Evolutionary conservation across 2,797 vertebrate species (phyloP).

Genomic region (Spea hammondii): DNA sequence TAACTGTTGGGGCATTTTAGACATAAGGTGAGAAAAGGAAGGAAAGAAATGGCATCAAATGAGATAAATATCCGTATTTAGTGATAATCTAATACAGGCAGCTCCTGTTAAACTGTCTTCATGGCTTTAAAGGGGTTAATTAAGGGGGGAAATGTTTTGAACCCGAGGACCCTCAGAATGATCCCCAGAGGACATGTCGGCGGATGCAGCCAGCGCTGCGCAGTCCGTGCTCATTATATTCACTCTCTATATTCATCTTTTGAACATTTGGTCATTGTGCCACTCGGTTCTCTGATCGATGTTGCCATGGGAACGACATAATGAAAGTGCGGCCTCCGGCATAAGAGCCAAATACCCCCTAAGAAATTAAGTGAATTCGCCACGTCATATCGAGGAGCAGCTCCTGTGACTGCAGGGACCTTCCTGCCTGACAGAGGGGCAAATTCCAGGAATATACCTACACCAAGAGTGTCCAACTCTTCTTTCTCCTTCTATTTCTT

Average conservation of each 20-base stretch:
- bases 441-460: neutral
- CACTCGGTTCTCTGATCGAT: neutral
- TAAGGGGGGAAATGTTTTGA: too few species aligned
- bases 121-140: too few species aligned
- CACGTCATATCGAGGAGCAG: neutral
- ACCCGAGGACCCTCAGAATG: too few species aligned
- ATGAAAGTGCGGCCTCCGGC: neutral
- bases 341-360: neutral
- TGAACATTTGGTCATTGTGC: too few species aligned
- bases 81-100: too few species aligned
- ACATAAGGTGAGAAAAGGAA: too few species aligned
- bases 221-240: neutral
- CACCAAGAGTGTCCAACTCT: neutral
- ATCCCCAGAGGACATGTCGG: neutral
- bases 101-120: too few species aligned
- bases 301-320: constrained; percentile 17
- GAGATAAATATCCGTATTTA: too few species aligned
- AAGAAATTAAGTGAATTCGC: neutral
- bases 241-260: neutral
- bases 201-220: too few species aligned
- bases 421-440: neutral
- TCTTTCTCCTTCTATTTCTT: too few species aligned
- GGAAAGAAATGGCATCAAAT: too few species aligned
- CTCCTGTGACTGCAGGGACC: neutral
- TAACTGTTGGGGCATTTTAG: too few species aligned